Base-by-base conservation (phyloP, 2,113 vertebrate species). In the Platichthys flesus region DNA sequence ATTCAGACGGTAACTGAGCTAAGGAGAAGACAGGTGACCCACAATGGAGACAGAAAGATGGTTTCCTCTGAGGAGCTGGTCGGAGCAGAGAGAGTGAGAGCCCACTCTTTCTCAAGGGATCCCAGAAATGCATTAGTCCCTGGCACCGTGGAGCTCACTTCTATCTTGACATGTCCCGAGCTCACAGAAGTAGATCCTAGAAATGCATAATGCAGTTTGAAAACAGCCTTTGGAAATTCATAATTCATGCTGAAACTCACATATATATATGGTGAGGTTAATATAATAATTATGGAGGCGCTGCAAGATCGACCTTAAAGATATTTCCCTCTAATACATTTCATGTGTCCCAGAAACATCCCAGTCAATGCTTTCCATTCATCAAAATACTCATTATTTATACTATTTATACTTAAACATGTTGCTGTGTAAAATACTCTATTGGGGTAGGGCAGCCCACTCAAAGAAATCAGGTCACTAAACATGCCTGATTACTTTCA, bases 31-130 rank as follows among this genome's bases (percentile, higher is more conserved):
- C 8, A 2, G 0, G 3, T 9, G 31, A 93, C 93, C 91, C 81
- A 95, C 94, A 94, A 85, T 13, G 94, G 93, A 15, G 93, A 93
- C 10, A 95, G 90, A 40, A 95, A 94, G 60, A 95, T 42, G 24
- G 91, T 90, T 78, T 94, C 79, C 71, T 94, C 92, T 9, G 52
- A 31, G 59, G 74, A 83, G 51, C 51, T 14, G 54, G 55, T 54
- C 2, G 28, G 26, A 69, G 67, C 16, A 47, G 82, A 75, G 24
- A 92, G 79, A 63, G 47, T 52, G 31, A 95, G 73, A 24, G 37
- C 3, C 74, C 92, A 71, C 68, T 91, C 78, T 79, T 84, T 86
- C 58, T 83, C 71, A 2, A 85, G 60, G 62, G 70, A 47, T 61
- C 72, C 64, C 55, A 76, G 82, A 63, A 88, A 90, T 63, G 83